These are phyloP conservation scores for Formica exsecta DNA, from an alignment of 1,140 invertebrate species.

Conservation along the genomic window DNA sequence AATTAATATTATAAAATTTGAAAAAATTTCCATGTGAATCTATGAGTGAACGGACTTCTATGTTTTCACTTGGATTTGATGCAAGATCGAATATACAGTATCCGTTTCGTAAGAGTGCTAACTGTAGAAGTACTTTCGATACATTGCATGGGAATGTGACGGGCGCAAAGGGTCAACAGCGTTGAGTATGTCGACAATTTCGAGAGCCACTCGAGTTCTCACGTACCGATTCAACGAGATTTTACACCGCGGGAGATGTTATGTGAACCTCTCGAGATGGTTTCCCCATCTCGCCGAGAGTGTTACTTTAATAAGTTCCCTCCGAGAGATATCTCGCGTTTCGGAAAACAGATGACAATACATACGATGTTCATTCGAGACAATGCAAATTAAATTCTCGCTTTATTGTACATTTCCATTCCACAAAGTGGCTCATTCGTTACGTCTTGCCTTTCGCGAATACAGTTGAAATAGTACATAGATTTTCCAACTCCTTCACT, in stretches of 20 bases:
- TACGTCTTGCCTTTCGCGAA: constrained; percentile 36
- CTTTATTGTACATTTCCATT: constrained; percentile 34
- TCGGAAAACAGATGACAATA: neutral
- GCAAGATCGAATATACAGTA: constrained; percentile 1
- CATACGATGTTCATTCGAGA: constrained; percentile 6
- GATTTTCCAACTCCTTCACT: constrained; percentile 43
- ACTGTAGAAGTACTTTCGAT: constrained; percentile 29
- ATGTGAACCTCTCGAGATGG: constrained; percentile 46
- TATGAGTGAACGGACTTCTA: neutral
- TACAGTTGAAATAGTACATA: constrained; percentile 28
- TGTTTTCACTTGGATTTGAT: neutral
- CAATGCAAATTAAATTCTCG: constrained; percentile 38
- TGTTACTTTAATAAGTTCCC: constrained; percentile 41
- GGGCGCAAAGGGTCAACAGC: constrained; percentile 59
- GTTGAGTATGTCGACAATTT: constrained; percentile 72
- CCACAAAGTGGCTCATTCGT: constrained; percentile 18
- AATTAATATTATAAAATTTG: neutral
- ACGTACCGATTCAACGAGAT: constrained; percentile 65
- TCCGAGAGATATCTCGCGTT: constrained; percentile 1
- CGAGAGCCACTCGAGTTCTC: constrained; percentile 75
- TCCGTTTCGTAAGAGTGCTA: constrained; percentile 41
- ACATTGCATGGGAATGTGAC: constrained; percentile 65
- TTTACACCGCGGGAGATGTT: constrained; percentile 20
- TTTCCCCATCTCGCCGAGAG: constrained; percentile 22
- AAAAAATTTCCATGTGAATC: neutral